Evolutionary conservation across 2,113 vertebrate species (phyloP), one percentile per base, ranked within the genome.

Genomic region (Motacilla alba): DNA sequence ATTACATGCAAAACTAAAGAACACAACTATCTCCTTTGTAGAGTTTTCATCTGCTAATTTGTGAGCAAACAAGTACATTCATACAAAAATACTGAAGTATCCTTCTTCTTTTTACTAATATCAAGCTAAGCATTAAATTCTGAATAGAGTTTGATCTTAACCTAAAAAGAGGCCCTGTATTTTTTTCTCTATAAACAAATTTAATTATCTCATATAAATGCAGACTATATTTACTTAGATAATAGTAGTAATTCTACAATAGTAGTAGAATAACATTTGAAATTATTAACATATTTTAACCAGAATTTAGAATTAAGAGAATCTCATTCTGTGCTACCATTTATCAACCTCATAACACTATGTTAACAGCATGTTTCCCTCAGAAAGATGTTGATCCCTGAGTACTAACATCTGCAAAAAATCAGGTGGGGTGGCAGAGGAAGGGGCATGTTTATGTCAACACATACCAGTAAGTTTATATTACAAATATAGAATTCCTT

Each of bases 271-370:
- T 95, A 92, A 66, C 8, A 79, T 90, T 96, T 91, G 49, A 83
- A 94, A 94, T 44, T 59, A 88, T 93, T 92, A 86, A 10, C 67
- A 92, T 84, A 88, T 87, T 94, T 93, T 89, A 93, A 85, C 26
- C 31, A 69, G 87, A 75, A 87, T 82, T 88, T 96, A 89, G 44
- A 95, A 83, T 26, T 93, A 83, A 88, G 24, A 55, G 21, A 56
- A 74, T 75, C 16, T 24, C 59, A 75, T 59, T 13, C n/a, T 87
- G 27, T 91, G 82, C 30, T 68, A 58, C 30, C 15, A 72, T 73
- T 87, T 88, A 43, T 90, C 28, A 18, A 39, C 31, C 35, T 87
- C 33, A 33, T 76, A 80, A 83, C 12, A 10, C 14, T 84, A 52
- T 76, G 30, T 6, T 94, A 94, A 52, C 27, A 79, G 5, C n/a